Conservation (phyloP, 1,140 invertebrate species). For the Lineus longissimus region DNA sequence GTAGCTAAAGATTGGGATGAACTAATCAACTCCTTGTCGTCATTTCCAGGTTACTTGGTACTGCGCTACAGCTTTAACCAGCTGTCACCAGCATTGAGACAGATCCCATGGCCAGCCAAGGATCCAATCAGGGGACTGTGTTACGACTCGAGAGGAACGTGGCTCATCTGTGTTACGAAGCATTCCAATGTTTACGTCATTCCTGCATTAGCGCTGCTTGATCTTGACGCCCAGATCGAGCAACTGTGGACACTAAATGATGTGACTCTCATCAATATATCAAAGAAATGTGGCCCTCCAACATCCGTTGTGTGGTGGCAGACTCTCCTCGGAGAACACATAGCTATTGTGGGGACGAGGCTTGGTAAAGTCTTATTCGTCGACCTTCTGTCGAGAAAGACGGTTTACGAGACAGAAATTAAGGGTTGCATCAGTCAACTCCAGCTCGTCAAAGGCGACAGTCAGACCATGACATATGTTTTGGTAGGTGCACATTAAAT, state of each 20-base stretch:
- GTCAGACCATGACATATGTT: slow-evolving; percentile 64
- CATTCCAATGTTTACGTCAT: slow-evolving; percentile 64
- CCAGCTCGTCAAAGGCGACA: slow-evolving; percentile 66
- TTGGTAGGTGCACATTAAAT: slow-evolving; percentile 56
- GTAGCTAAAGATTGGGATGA: too few species aligned
- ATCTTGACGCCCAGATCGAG: slow-evolving; percentile 57
- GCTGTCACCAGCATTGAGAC: slow-evolving; percentile 59
- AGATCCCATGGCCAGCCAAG: slow-evolving; percentile 64
- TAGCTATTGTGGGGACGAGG: slow-evolving; percentile 70
- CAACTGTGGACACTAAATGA: slow-evolving; percentile 60
- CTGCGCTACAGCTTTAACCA: slow-evolving; percentile 28
- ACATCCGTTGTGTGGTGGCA: slow-evolving; percentile 69
- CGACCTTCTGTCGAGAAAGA: slow-evolving; percentile 65
- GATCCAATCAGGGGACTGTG: slow-evolving; percentile 64
- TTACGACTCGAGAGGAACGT: slow-evolving; percentile 68
- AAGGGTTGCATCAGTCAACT: slow-evolving; percentile 61
- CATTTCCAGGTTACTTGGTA: slow-evolving; percentile 33
- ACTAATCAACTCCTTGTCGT: too few species aligned
- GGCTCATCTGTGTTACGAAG: slow-evolving; percentile 64
- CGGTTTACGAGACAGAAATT: slow-evolving; percentile 64
- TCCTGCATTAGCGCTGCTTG: slow-evolving; percentile 60
- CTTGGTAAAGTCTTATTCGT: slow-evolving; percentile 67
- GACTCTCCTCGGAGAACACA: slow-evolving; percentile 61
- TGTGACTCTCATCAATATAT: slow-evolving; percentile 43
- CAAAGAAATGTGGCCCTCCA: slow-evolving; percentile 45